A percentile compares a stretch with the other conserved stretches of the same genome.
These are phyloP conservation scores for Bubalus kerabau DNA, from an alignment of 2,113 vertebrate genomes.

Conservation along the genomic window DNA sequence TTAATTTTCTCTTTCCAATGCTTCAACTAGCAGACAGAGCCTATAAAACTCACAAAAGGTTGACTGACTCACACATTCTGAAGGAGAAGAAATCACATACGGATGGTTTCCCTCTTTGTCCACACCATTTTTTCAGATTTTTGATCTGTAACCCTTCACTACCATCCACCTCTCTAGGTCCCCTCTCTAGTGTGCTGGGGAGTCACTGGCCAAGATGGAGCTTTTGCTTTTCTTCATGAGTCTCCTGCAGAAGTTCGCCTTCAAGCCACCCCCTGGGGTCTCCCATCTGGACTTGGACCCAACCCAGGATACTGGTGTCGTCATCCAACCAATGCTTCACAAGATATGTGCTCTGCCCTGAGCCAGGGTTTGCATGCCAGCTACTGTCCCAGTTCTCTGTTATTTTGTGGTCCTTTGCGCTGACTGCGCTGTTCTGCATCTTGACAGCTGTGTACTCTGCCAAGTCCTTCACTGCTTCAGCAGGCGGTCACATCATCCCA, in stretches of 20 bases:
- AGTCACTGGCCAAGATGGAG: conserved; percentile 79
- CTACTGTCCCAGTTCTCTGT: not conserved
- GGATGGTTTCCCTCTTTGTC: not conserved
- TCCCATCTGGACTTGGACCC: conserved; percentile 75
- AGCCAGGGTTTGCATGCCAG: not conserved
- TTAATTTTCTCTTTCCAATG: not conserved
- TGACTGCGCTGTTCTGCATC: not conserved
- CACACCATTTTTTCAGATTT: not conserved
- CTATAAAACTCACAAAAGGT: not conserved
- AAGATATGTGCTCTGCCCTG: conserved; percentile 57
- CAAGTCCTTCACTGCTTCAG: not conserved
- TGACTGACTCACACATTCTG: not conserved
- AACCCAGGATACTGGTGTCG: conserved; percentile 55
- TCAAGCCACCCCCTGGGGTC: conserved; percentile 71
- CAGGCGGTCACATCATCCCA: not conserved
- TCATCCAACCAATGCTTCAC: conserved; percentile 58
- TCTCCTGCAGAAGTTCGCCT: conserved; percentile 76
- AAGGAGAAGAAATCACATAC: not conserved
- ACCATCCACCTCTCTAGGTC: conserved; percentile 48
- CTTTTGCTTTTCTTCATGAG: conserved; percentile 80
- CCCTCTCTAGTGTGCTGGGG: conserved; percentile 66
- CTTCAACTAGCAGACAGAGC: not conserved
- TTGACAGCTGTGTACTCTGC: not conserved
- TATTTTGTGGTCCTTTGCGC: not conserved
- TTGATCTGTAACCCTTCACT: not conserved